Evolutionary conservation across 2,113 vertebrate species (phyloP).

Genomic region (Chinchilla lanigera): DNA sequence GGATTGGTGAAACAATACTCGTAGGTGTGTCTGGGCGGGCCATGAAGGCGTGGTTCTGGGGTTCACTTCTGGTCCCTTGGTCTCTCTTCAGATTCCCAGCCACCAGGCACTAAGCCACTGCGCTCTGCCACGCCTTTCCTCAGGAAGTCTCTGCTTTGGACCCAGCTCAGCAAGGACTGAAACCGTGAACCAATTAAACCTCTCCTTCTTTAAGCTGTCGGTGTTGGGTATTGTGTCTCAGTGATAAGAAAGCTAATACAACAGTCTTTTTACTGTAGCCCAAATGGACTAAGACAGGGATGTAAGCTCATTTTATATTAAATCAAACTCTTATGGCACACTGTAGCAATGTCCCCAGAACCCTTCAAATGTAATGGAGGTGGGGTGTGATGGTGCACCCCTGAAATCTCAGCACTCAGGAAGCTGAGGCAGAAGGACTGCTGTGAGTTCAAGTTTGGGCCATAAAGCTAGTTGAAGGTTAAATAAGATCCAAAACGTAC

Average conservation of each 20-base stretch:
- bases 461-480: no score
- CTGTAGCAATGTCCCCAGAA: background rate
- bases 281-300: background rate
- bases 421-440: background rate
- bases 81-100: background rate
- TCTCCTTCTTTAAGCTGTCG: background rate
- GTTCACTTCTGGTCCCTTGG: background rate
- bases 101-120: background rate
- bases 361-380: background rate
- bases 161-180: background rate
- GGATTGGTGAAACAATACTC: background rate
- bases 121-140: background rate
- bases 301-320: background rate
- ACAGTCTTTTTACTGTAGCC: background rate
- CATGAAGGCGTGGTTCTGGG: background rate
- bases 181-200: background rate
- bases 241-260: background rate
- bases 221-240: background rate
- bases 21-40: background rate
- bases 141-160: background rate
- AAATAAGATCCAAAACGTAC: no score
- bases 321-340: background rate
- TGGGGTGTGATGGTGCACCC: fast-evolving
- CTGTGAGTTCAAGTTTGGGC: background rate
- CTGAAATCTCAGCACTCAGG: background rate